Percentiles rank a stretch among this genome's conserved stretches.
phyloP scores from a whole-genome alignment of 2,113 vertebrate genomes.

The Condylura cristata region DNA sequence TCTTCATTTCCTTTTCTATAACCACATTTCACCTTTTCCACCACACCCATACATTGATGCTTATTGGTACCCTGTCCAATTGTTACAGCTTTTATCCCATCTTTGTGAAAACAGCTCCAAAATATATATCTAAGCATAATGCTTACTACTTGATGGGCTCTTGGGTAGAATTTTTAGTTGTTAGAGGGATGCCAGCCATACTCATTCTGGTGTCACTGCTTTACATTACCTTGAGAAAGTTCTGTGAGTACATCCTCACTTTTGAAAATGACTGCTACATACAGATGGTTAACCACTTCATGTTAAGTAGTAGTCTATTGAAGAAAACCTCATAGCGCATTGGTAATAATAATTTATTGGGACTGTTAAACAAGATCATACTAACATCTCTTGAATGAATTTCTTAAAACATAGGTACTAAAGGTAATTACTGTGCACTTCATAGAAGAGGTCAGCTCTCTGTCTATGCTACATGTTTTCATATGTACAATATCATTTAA shows the following conservation, averaged over 20 bases:
- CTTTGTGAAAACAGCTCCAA: not conserved
- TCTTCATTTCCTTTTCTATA: not conserved
- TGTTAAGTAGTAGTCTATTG: not conserved
- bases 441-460: not conserved
- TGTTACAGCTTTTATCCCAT: not conserved
- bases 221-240: not conserved
- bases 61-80: not conserved
- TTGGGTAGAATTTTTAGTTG: not conserved
- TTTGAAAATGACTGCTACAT: not conserved
- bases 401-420: not conserved
- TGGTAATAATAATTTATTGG: not conserved
- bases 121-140: not conserved
- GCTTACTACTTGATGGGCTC: not conserved
- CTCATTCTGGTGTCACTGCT: not conserved
- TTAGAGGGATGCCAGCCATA: not conserved
- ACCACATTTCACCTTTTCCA: not conserved
- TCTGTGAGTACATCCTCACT: not conserved
- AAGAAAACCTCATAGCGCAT: not conserved
- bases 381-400: not conserved
- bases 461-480: not conserved
- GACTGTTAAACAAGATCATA: not conserved
- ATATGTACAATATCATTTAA: not conserved
- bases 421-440: not conserved
- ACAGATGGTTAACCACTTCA: not conserved
- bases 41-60: not conserved